Base-by-base conservation (phyloP, 1,140 invertebrate genomes). In the Lethrus apterus region DNA sequence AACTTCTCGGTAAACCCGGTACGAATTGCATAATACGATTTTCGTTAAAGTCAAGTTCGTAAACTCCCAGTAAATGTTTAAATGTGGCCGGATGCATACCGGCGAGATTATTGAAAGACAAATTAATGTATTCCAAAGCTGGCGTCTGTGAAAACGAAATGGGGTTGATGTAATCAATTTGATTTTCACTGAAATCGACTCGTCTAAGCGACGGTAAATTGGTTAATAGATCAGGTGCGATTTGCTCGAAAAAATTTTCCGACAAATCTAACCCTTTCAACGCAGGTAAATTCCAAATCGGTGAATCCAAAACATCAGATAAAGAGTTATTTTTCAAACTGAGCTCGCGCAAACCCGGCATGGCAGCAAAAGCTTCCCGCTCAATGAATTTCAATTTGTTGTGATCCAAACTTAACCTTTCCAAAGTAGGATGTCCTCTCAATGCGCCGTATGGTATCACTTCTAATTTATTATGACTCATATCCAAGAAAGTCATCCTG, bases 211-310 rank as follows among this genome's bases (percentile, higher is more conserved):
- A 82, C 15, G 86, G 86, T 21, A 91, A 60, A 54, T 86, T 87
- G 1, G 72, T 74, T 13, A 93, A 64, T 10, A 90, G 64, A 29
- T 77, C 75, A 2, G 79, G 75, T 55, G 87, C 81, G 2, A 92
- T 55, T 2, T 75, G 74, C 32, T 76, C 71, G 47, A 89, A 83
- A 45, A 80, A 80, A 58, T 93, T 93, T 26, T 73, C 70, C 0
- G 85, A 83, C 19, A 92, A 64, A 70, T 92, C 88, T 32, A 93
- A 65, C 0, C 86, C 84, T 68, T 89, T 89, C 2, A 89, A 67
- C 4, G 80, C 76, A 1, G 86, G 86, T 9, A 89, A 66, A 70
- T 89, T 84, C 85, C 85, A 89, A 57, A 84, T 81, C 1, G 85
- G 83, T 8, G 72, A 70, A 54, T 82, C 78, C n/a, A 66, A 43